Base-by-base conservation (phyloP, 1,140 invertebrate genomes). In the Melanaphis sacchari region DNA sequence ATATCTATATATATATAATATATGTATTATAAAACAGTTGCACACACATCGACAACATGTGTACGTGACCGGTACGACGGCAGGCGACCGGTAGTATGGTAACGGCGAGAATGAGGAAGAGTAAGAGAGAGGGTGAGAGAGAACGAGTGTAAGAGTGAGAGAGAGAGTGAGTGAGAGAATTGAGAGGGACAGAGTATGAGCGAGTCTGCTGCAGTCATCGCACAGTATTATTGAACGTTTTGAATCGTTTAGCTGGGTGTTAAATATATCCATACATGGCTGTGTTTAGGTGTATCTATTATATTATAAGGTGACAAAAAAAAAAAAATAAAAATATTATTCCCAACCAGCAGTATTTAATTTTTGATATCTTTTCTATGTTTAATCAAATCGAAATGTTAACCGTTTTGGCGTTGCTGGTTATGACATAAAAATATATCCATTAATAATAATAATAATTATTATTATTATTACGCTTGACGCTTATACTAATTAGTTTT, bases 41-140 rank as follows among this genome's bases (percentile, higher is more conserved):
- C 40, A 91, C 59, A 91, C 90, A 66, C 26, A 46, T 49, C 41
- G 90, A 82, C 66, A 91, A 91, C 66, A 91, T 66, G 66, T 91
- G 90, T 49, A 91, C 90, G 90, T 82, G 90, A 82, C 66, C 40
- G 90, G n/a, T 81, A 26, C 41, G 40, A n/a, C 3, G 41, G 31
- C 90, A n/a, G 41, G 54, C 26, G 24, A 38, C 24, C 24, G 52
- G 52, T 26, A 40, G 82, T 41, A n/a, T 36, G 31, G 11, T 76
- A 76, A 76, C 59, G 31, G 54, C 54, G 54, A 59, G 54, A 59
- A 18, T 18, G 59, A n/a, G 59, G 15, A n/a, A 18, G 54, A 26
- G 54, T 11, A 11, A 11, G 54, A 59, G 4, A 49, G 46, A 49
- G 11, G 18, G 46, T 15, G 46, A 46, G 38, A 84, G 6, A 4